Conservation (phyloP, 2,797 vertebrate species). For the Oreonectes daqikongensis region DNA sequence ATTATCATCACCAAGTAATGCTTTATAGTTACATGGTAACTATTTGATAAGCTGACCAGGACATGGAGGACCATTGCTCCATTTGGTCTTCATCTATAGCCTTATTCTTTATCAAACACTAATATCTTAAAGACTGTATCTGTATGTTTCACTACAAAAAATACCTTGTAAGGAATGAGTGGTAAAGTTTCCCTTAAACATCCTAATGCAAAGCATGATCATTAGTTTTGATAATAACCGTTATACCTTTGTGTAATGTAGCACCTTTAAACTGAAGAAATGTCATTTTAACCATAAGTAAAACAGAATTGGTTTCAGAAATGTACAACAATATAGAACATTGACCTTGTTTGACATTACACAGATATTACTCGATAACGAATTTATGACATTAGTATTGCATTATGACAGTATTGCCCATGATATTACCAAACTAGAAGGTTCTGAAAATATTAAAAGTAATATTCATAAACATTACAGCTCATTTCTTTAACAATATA, state of each 20-base stretch:
- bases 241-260: slow-evolving; percentile 29
- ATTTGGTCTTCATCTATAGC: slow-evolving; percentile 27
- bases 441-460: slow-evolving; percentile 46
- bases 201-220: slow-evolving; percentile 51
- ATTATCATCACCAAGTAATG: slow-evolving; percentile 36
- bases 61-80: slow-evolving; percentile 5
- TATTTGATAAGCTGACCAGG: slow-evolving; percentile 37
- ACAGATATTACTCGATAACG: slow-evolving; percentile 32
- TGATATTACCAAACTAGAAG: slow-evolving; percentile 34
- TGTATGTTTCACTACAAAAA: not conserved
- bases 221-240: slow-evolving; percentile 6
- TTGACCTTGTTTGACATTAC: slow-evolving; percentile 48
- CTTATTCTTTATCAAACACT: slow-evolving; percentile 24
- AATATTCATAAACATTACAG: slow-evolving; percentile 38
- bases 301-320: slow-evolving; percentile 53
- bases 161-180: slow-evolving; percentile 49
- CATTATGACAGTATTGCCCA: slow-evolving; percentile 38
- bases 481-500: slow-evolving; percentile 48
- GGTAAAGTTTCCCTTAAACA: slow-evolving; percentile 49
- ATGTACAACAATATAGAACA: slow-evolving; percentile 49
- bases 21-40: slow-evolving; percentile 45
- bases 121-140: not conserved
- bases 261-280: slow-evolving; percentile 56
- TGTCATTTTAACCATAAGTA: slow-evolving; percentile 5
- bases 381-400: slow-evolving; percentile 28